These are phyloP conservation scores for Heterochromis multidens DNA, from an alignment of 2,113 vertebrate species.

Conservation along the genomic window DNA sequence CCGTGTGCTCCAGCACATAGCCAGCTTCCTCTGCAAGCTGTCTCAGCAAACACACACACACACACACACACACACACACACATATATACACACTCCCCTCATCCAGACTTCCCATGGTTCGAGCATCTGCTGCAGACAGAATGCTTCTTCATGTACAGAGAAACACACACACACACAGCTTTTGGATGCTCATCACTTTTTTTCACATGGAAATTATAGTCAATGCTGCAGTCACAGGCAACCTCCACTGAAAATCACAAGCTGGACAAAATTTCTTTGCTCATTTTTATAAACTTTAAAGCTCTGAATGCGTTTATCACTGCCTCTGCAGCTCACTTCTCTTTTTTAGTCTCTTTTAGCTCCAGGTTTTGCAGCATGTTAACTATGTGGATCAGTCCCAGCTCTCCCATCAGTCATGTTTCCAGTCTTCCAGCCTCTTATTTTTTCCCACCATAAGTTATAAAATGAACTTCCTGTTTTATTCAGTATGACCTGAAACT, in stretches of 20 bases:
- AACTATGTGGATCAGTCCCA: not conserved
- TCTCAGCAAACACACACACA: slow-evolving; percentile 7
- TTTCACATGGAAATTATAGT: not conserved
- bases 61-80: not conserved
- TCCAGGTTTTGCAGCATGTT: not conserved
- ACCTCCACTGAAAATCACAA: slow-evolving; percentile 7
- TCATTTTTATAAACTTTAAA: not conserved
- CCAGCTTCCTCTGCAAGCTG: slow-evolving; percentile 53
- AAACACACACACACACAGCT: not conserved
- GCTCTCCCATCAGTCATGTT: not conserved
- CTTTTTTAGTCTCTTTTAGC: not conserved
- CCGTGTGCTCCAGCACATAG: slow-evolving; percentile 46
- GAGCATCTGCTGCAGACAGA: slow-evolving; percentile 71
- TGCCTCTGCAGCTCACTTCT: not conserved
- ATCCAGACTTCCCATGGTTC: slow-evolving; percentile 33
- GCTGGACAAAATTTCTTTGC: not conserved
- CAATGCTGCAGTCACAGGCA: not conserved
- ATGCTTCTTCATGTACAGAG: slow-evolving; percentile 44
- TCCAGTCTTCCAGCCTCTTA: not conserved
- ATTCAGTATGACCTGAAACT: not conserved
- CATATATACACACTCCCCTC: not conserved
- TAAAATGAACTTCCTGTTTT: not conserved
- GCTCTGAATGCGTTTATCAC: not conserved
- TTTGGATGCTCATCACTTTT: not conserved
- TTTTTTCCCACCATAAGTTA: not conserved